phyloP scores from a whole-genome alignment of 1,140 invertebrate genomes.

The Drosophila lini region DNA sequence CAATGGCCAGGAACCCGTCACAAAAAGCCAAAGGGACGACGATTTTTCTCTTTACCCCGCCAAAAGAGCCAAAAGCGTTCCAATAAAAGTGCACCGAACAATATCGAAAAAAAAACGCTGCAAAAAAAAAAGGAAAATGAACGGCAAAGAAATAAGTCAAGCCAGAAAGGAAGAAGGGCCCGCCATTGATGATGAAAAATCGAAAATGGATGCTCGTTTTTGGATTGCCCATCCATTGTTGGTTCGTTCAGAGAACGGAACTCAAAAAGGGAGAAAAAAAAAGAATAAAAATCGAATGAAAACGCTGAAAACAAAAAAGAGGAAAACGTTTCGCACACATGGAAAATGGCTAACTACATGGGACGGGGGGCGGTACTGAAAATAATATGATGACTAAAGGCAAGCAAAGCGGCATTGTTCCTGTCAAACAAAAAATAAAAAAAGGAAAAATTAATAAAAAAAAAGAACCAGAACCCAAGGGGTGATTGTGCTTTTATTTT shows the following conservation, averaged over 20 bases:
- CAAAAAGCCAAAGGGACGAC: slow-evolving; percentile 50
- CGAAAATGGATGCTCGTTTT: slow-evolving; percentile 65
- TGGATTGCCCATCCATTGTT: slow-evolving; percentile 51
- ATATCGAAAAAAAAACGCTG: slow-evolving; percentile 29
- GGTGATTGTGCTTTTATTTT: slow-evolving; percentile 17
- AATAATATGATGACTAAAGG: slow-evolving; percentile 42
- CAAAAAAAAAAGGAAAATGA: slow-evolving; percentile 14
- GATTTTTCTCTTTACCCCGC: not conserved
- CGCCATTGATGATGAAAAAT: slow-evolving; percentile 56
- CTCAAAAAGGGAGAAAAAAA: slow-evolving; percentile 6
- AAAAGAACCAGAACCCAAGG: not conserved
- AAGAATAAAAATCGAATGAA: slow-evolving; percentile 22
- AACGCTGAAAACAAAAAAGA: slow-evolving; percentile 32
- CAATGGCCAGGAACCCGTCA: slow-evolving; percentile 57
- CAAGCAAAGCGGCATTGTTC: slow-evolving; percentile 37
- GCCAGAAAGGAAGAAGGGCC: slow-evolving; percentile 31
- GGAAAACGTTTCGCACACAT: slow-evolving; percentile 5
- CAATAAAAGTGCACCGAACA: slow-evolving; percentile 67
- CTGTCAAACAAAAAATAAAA: slow-evolving; percentile 41
- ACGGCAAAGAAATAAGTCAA: slow-evolving; percentile 37
- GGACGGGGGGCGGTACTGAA: slow-evolving; percentile 11
- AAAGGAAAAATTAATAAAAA: slow-evolving; percentile 2
- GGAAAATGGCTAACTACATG: slow-evolving; percentile 27
- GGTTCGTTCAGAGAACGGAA: slow-evolving; percentile 24
- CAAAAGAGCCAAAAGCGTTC: slow-evolving; percentile 58